Conservation (phyloP, 1,140 invertebrate genomes). For the Leptinotarsa lineolata region DNA sequence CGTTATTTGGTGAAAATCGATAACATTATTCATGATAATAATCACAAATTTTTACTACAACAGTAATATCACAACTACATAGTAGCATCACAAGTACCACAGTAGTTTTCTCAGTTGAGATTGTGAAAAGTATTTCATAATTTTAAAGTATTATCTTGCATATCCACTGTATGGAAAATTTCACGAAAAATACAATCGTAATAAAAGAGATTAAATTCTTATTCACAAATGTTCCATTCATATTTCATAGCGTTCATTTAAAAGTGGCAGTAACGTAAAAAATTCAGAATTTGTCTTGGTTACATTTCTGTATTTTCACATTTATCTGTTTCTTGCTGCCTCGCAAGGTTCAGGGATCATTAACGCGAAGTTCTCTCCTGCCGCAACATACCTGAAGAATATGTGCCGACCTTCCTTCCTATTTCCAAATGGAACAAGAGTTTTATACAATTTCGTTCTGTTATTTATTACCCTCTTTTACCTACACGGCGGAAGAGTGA, state of each 20-base stretch:
- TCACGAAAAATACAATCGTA: not conserved
- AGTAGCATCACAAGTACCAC: too few species aligned
- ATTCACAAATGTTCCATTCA: not conserved
- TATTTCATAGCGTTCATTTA: not conserved
- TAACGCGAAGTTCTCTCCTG: not conserved
- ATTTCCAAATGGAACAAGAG: not conserved
- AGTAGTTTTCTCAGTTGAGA: not conserved
- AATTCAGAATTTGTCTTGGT: not conserved
- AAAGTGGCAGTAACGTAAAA: not conserved
- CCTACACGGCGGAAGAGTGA: not conserved
- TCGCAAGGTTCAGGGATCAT: not conserved
- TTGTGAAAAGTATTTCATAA: not conserved
- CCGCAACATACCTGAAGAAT: not conserved
- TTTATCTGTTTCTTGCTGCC: not conserved
- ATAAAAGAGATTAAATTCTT: not conserved
- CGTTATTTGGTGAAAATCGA: too few species aligned
- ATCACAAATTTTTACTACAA: not conserved
- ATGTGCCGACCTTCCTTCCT: not conserved
- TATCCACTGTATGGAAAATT: not conserved
- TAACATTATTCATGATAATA: too few species aligned
- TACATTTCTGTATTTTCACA: not conserved
- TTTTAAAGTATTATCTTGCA: not conserved
- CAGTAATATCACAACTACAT: too few species aligned
- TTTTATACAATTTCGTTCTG: not conserved
- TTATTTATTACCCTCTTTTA: slow-evolving; percentile 1